A percentile compares a stretch with the other conserved stretches of the same genome.
Conservation (phyloP, 2,797 vertebrate species). For the Hyperoplus immaculatus region DNA sequence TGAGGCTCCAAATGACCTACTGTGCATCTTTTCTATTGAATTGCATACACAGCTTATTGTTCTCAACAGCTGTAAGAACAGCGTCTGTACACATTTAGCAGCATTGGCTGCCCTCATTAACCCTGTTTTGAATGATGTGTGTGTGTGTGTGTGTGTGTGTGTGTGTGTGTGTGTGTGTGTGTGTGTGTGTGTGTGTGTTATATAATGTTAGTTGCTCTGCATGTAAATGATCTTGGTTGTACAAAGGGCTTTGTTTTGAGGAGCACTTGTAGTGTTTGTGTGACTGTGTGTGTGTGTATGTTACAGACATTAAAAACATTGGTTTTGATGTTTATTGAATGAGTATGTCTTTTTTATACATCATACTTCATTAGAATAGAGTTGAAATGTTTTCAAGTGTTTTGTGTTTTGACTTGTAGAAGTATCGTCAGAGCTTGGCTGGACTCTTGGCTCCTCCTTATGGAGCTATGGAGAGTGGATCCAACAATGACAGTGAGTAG, state of each 20-base stretch:
- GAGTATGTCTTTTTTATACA: conserved; percentile 17
- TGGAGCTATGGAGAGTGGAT: conserved; percentile 96
- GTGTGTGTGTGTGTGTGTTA: conserved; percentile 60
- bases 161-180: conserved; percentile 27
- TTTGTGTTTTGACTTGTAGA: conserved; percentile 79
- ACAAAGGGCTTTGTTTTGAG: conserved; percentile 81
- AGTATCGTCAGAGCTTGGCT: conserved; percentile 96
- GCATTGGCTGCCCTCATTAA: conserved; percentile 45
- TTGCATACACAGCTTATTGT: conserved; percentile 24
- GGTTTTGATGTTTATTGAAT: conserved; percentile 17
- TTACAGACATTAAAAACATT: not conserved
- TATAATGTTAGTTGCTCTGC: conserved; percentile 77
- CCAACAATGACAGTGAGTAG: conserved; percentile 95
- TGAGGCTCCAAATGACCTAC: conserved; percentile 16
- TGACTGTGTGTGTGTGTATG: conserved; percentile 12
- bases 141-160: conserved; percentile 18
- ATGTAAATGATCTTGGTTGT: conserved; percentile 78
- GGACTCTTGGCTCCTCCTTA: conserved; percentile 96
- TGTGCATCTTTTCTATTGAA: conserved; percentile 17
- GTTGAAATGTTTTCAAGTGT: no score
- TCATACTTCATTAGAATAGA: not conserved
- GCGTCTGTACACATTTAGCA: conserved; percentile 47
- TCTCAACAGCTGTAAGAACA: conserved; percentile 48
- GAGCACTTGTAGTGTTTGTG: conserved; percentile 30
- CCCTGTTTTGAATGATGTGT: conserved; percentile 39